phyloP scores from a whole-genome alignment of 2,797 vertebrate species.

The Jordanella pulchra region DNA sequence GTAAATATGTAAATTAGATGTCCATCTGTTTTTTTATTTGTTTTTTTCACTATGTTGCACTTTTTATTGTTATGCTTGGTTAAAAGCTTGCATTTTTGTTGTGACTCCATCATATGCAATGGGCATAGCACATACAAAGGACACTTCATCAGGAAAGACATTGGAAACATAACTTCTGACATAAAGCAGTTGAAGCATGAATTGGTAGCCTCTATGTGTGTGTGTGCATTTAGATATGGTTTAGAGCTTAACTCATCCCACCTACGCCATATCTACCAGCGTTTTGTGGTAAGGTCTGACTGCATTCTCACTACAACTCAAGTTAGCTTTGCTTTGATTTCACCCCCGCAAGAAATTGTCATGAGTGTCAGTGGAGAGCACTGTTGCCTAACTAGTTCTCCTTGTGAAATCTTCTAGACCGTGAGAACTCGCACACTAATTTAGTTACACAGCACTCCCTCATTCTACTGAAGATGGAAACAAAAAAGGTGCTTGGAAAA shows the following conservation, averaged over 20 bases:
- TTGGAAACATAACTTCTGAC: slow-evolving; percentile 34
- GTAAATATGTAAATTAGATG: too few relatives aligned
- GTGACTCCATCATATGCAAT: slow-evolving; percentile 21
- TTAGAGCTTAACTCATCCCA: slow-evolving; percentile 40
- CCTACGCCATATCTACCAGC: slow-evolving; percentile 48
- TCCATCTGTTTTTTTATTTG: slow-evolving; percentile 16
- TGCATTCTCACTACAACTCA: slow-evolving; percentile 48
- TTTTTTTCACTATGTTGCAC: slow-evolving; percentile 23
- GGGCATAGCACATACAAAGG: slow-evolving; percentile 42
- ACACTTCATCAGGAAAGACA: slow-evolving; percentile 35
- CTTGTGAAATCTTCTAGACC: slow-evolving; percentile 28
- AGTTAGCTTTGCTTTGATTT: slow-evolving; percentile 24
- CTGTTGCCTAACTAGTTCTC: slow-evolving; percentile 18
- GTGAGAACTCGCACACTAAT: slow-evolving; percentile 47
- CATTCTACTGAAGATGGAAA: slow-evolving; percentile 18
- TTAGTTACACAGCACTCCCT: slow-evolving; percentile 22
- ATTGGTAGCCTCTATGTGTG: slow-evolving; percentile 7
- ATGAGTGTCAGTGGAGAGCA: slow-evolving; percentile 53
- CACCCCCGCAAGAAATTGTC: slow-evolving; percentile 45
- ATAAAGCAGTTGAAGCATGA: slow-evolving; percentile 39
- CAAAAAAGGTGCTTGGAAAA: slow-evolving; percentile 17
- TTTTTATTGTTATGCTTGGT: slow-evolving; percentile 38
- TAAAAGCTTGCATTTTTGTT: slow-evolving; percentile 41
- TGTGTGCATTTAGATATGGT: slow-evolving; percentile 9
- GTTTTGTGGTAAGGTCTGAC: slow-evolving; percentile 46